These are phyloP conservation scores for Ibidorhyncha struthersii DNA, from an alignment of 2,113 vertebrate genomes.

Conservation along the genomic window DNA sequence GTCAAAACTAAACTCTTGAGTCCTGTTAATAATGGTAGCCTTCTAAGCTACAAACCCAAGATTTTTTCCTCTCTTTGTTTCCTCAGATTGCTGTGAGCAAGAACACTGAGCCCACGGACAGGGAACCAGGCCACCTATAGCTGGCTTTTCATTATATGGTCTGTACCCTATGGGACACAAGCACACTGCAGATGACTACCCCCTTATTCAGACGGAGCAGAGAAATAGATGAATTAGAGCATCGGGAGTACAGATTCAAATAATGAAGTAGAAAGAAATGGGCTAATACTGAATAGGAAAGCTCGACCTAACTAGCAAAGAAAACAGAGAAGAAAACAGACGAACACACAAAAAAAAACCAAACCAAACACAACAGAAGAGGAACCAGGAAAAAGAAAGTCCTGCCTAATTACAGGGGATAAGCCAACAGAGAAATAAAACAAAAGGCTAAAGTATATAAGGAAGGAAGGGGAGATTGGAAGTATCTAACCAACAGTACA, in stretches of 20 bases:
- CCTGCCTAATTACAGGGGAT: background rate
- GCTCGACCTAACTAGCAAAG: background rate
- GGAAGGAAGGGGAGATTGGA: background rate
- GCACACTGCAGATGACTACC: background rate
- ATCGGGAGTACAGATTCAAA: background rate
- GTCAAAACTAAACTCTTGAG: background rate
- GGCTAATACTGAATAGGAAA: background rate
- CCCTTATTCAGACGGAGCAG: background rate
- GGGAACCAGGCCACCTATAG: background rate
- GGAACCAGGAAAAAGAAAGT: background rate
- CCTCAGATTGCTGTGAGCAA: background rate
- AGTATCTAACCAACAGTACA: background rate
- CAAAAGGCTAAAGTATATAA: background rate
- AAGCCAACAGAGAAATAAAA: background rate
- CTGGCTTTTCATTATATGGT: background rate
- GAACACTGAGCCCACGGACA: background rate
- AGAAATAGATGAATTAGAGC: background rate
- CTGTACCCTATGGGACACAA: background rate
- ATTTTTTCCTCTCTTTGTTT: background rate
- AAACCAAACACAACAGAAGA: background rate
- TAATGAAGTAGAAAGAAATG: background rate
- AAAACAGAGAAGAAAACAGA: background rate
- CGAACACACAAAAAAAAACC: too few species aligned
- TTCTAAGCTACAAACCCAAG: background rate
- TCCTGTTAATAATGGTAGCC: background rate